Base-by-base conservation (phyloP, 2,797 vertebrate species). In the Eulemur albifrons region DNA sequence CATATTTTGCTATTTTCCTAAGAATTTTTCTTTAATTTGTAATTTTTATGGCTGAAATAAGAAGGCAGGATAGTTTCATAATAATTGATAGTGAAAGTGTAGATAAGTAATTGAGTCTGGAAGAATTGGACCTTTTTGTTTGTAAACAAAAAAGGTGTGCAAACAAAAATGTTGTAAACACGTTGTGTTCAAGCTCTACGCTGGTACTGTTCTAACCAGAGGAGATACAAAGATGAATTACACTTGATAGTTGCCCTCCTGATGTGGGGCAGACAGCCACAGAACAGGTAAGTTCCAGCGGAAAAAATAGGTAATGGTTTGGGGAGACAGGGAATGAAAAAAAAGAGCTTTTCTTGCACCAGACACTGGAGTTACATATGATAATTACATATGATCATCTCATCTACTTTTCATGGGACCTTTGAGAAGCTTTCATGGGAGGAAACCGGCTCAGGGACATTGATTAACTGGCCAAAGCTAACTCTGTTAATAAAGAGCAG, bases 1-100 rank as follows among this genome's bases (percentile, higher is more conserved):
- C 13, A 8, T 75, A 38, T 65, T 59, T 90, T 88, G 27, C 25
- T 88, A 30, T 79, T 84, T 82, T 88, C 14, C 80, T 88, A 88
- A 95, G n/a, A 94, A 65, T 23, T 61, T 81, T 93, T 88, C 43
- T 87, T 84, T 48, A 79, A 82, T n/a, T 76, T 93, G 23, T 82
- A 48, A 45, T 65, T 96, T 67, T 86, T 27, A 69, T 61, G 35
- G 20, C 30, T 85, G 30, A 18, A 84, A 15, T 73, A 92, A 83
- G 54, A 80, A 81, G 5, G 12, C 21, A 80, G 35, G 27, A n/a
- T n/a, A 77, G 30, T 72, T 86, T 91, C 70, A 54, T 79, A 89
- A 85, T 75, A 88, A 92, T 73, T 81, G 84, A 73, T 54, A 90
- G 82, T 32, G n/a, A 80, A 48, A 73, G 20, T 70, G 12, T 27